Percentiles rank a stretch among this genome's conserved stretches.
These are phyloP conservation scores for Enteromius trimaculatus DNA, from an alignment of 2,797 vertebrate species.

Conservation along the genomic window DNA sequence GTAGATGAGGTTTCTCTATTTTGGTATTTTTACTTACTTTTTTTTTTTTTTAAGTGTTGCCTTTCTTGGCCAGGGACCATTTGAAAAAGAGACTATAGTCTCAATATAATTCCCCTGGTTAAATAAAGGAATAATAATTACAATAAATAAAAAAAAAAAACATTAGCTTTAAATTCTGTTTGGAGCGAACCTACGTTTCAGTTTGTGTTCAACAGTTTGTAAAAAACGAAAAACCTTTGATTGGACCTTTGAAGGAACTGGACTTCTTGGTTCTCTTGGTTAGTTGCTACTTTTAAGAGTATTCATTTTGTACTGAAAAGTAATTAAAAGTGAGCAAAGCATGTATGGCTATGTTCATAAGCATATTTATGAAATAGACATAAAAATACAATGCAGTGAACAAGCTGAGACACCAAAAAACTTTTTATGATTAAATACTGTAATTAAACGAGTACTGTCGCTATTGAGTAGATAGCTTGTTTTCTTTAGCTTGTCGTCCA, in stretches of 20 bases:
- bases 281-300: neutral
- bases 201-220: too few species aligned
- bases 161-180: neutral
- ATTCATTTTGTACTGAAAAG: neutral
- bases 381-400: neutral
- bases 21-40: too few species aligned
- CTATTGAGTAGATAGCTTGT: neutral
- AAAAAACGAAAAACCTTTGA: too few species aligned
- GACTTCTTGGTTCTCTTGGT: neutral
- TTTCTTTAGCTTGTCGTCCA: neutral
- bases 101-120: too few species aligned
- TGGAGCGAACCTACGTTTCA: neutral
- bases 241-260: too few species aligned
- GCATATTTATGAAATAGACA: neutral
- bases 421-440: neutral
- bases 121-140: too few species aligned
- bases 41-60: too few species aligned
- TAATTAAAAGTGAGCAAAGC: neutral
- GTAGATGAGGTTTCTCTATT: too few species aligned
- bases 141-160: too few species aligned
- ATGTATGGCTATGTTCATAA: neutral
- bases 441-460: neutral
- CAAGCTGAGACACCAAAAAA: neutral
- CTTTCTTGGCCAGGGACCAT: too few species aligned
- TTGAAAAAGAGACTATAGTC: too few species aligned